Base-by-base conservation (phyloP, 2,888 invertebrate species). In the Odontocolon sp. region DNA sequence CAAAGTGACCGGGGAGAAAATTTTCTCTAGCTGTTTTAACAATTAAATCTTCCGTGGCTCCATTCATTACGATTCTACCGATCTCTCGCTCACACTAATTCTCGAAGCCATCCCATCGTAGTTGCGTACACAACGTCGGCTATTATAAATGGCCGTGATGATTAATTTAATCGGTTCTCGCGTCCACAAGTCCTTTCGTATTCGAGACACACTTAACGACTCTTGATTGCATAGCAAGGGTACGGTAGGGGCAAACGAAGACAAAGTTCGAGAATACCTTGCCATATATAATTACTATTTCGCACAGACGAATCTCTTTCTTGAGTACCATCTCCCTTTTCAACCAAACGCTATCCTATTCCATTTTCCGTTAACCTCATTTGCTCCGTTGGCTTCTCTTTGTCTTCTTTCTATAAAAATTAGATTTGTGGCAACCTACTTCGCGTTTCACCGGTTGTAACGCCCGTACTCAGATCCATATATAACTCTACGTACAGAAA, bases 351-450 rank as follows among this genome's bases (percentile, higher is more conserved):
- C 42, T 21, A 28, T 16, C 36, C 26, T 23, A 8, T 71, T 59
- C 52, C 42, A 59, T 59, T 59, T n/a, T 71, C 21, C 42, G 42
- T 52, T 59, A 64, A 59, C 59, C 45, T 36, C 71, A 28, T 70
- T 70, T 45, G 28, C 42, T 45, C 45, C 40, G 64, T 40, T 50
- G 56, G 18, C 64, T 33, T 23, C 33, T 45, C 54, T 36, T 42
- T 59, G 59, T 54, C 26, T 67, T 61, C 45, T 56, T 63, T 61
- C 23, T 45, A 74, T 57, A 45, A 68, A 74, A 74, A 74, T 56
- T 74, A 61, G 23, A 63, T 63, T 68, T 23, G 40, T 14, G 38
- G 28, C 45, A 54, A 54, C 74, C 68, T 47, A 45, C 63, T 57
- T 68, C 21, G 31, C 56, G 45, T 52, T 64, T 38, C 50, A 16